phyloP scores from a whole-genome alignment of 1,140 invertebrate species.

The Lamellibrachia luymesi region DNA sequence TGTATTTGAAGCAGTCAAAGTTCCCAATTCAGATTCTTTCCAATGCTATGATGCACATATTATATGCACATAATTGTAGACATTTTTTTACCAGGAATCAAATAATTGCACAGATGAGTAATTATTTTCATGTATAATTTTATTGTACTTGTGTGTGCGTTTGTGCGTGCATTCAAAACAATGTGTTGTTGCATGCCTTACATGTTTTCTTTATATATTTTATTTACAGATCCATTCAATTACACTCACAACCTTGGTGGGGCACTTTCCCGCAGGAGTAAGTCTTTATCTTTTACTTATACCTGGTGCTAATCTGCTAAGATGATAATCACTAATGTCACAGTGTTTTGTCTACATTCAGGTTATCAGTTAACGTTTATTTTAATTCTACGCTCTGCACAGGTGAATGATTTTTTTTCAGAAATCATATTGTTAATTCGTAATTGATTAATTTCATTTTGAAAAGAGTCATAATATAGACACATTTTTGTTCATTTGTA shows the following conservation, averaged over 20 bases:
- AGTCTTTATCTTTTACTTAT: constrained; percentile 36
- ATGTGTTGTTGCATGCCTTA: neutral
- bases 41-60: neutral
- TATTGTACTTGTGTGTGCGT: too few species aligned
- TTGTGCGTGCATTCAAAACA: neutral
- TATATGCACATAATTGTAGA: neutral
- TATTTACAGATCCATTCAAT: constrained; percentile 64
- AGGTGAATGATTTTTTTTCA: neutral
- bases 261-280: constrained; percentile 64
- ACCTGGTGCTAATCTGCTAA: neutral
- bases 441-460: neutral
- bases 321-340: neutral
- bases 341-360: neutral
- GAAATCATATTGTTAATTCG: neutral
- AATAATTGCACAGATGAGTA: too few species aligned
- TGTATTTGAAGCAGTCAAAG: neutral
- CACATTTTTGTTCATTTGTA: too few species aligned
- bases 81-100: too few species aligned
- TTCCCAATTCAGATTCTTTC: neutral
- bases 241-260: constrained; percentile 64
- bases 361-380: neutral
- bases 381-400: neutral
- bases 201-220: constrained; percentile 1
- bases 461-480: too few species aligned
- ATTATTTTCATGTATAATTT: too few species aligned